Percentiles rank a stretch among this genome's conserved stretches.
Conservation (phyloP, 2,888 invertebrate species). For the Meteorus colon region DNA sequence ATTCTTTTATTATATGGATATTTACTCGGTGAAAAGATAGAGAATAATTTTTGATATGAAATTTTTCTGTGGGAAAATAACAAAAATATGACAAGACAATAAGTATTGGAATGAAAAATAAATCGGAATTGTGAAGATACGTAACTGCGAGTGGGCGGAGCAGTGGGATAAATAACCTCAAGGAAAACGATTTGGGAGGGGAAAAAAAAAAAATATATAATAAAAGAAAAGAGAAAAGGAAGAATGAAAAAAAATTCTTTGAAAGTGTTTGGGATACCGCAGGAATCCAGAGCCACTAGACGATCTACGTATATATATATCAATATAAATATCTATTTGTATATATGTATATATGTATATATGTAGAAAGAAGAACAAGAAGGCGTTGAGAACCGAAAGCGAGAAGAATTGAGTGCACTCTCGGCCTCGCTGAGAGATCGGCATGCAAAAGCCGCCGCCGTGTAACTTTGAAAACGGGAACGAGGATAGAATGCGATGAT, state of each 20-base stretch:
- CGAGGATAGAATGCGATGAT: constrained; percentile 24
- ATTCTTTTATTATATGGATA: too few relatives aligned
- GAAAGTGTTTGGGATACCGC: constrained; percentile 5
- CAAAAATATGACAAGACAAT: background rate
- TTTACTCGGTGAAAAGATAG: background rate
- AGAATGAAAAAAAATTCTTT: constrained; percentile 41
- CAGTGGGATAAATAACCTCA: constrained; percentile 20
- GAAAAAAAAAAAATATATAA: constrained; percentile 2
- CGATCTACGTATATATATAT: background rate
- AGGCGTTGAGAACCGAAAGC: constrained; percentile 26
- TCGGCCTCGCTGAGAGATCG: constrained; percentile 13
- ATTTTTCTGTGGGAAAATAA: constrained; percentile 5
- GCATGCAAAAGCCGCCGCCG: constrained; percentile 5
- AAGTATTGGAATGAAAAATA: background rate
- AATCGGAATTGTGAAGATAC: background rate
- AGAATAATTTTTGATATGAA: background rate
- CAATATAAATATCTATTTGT: constrained; percentile 25
- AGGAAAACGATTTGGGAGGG: background rate
- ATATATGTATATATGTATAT: background rate
- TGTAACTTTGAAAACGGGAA: constrained; percentile 14
- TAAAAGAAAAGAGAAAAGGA: background rate
- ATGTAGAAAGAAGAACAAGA: constrained; percentile 4
- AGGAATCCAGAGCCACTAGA: constrained; percentile 42
- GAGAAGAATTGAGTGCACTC: constrained; percentile 23
- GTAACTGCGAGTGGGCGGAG: background rate